A percentile compares a stretch with the other conserved stretches of the same genome.
Conservation (phyloP, 2,888 invertebrate species). For the Dasysyrphus tricinctus region DNA sequence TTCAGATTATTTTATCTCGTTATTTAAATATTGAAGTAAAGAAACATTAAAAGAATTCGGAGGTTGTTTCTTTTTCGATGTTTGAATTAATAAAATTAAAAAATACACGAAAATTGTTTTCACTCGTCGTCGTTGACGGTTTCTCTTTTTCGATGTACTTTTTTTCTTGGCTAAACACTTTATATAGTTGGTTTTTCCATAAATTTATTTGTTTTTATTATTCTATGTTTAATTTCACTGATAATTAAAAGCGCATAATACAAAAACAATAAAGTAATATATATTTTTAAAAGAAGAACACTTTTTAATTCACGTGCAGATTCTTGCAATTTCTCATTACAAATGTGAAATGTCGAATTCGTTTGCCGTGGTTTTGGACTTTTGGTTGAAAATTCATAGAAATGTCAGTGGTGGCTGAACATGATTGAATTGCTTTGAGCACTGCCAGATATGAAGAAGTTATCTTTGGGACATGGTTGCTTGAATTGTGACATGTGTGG, state of each 20-base stretch:
- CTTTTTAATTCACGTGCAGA: conserved; percentile 19
- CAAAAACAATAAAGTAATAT: conserved; percentile 27
- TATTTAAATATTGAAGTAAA: background rate
- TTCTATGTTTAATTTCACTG: background rate
- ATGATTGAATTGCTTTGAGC: background rate
- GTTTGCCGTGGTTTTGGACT: conserved; percentile 40
- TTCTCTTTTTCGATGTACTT: conserved; percentile 7
- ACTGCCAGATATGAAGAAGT: conserved; percentile 37
- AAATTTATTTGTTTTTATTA: background rate
- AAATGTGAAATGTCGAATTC: conserved; percentile 57
- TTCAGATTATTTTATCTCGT: background rate
- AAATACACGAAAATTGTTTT: background rate
- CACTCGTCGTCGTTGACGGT: background rate
- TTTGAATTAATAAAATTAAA: background rate
- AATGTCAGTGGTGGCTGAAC: too few species aligned
- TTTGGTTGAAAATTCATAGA: too few species aligned
- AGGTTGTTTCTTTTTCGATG: conserved; percentile 11
- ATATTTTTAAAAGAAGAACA: background rate
- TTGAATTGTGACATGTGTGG: too few species aligned
- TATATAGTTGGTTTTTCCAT: too few species aligned
- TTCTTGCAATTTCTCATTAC: conserved; percentile 37
- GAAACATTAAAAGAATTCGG: background rate
- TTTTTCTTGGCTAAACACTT: background rate
- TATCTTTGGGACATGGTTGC: conserved; percentile 2
- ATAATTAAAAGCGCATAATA: conserved; percentile 20